Evolutionary conservation across 2,888 invertebrate genomes (phyloP).

Genomic region (Slavum lentiscoides): DNA sequence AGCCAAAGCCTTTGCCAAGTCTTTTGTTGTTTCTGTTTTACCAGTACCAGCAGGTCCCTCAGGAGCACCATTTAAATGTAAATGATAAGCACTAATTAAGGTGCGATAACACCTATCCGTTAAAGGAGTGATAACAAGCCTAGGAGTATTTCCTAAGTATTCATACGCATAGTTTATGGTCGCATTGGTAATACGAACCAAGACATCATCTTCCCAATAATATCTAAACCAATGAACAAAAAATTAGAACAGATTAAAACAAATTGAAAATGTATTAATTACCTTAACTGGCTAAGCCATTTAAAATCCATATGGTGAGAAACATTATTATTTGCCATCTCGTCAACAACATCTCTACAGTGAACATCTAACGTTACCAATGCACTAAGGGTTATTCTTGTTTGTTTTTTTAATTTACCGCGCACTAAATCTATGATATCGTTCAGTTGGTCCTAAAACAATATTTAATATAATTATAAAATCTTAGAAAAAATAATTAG

Average conservation of each 20-base stretch:
- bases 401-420: slow-evolving; percentile 72
- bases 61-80: slow-evolving; percentile 81
- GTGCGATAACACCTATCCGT: slow-evolving; percentile 83
- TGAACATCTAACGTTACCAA: slow-evolving; percentile 85
- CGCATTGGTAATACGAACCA: slow-evolving; percentile 78
- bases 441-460: slow-evolving; percentile 66
- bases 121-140: slow-evolving; percentile 75
- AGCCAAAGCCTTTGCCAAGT: slow-evolving; percentile 87
- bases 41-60: slow-evolving; percentile 87
- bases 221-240: slow-evolving; percentile 61
- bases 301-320: slow-evolving; percentile 74
- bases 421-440: slow-evolving; percentile 77
- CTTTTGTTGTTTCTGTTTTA: slow-evolving; percentile 90
- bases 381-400: slow-evolving; percentile 76
- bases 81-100: slow-evolving; percentile 78
- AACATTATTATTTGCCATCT: slow-evolving; percentile 68
- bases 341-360: slow-evolving; percentile 77
- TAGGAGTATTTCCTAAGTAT: slow-evolving; percentile 79
- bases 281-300: slow-evolving; percentile 78
- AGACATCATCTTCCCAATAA: slow-evolving; percentile 73
- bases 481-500: not conserved
- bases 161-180: slow-evolving; percentile 80
- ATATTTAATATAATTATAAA: not conserved
- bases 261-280: slow-evolving; percentile 58
- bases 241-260: not conserved